These are phyloP conservation scores for Propsilocerus akamusi DNA, from an alignment of 1,140 invertebrate species.

Conservation along the genomic window DNA sequence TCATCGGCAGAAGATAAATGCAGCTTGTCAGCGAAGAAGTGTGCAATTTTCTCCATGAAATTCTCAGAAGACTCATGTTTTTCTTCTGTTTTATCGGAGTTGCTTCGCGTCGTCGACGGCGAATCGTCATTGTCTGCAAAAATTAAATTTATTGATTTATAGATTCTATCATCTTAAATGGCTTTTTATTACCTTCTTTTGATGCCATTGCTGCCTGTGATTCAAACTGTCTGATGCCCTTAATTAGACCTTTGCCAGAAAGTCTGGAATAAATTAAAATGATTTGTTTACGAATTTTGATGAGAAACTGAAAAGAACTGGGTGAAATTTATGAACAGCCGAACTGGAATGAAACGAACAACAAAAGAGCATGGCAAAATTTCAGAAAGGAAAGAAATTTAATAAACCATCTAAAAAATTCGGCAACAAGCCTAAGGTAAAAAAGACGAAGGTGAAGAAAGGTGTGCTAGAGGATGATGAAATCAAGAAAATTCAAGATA, in stretches of 20 bases:
- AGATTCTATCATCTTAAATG: neutral
- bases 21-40: neutral
- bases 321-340: too few species aligned
- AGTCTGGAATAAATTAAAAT: too few species aligned
- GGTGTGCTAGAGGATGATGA: slow-evolving; percentile 32
- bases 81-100: neutral
- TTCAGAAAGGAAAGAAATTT: neutral
- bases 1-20: neutral
- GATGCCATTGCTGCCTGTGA: neutral
- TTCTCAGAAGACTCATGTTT: neutral
- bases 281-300: too few species aligned
- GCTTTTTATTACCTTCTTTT: neutral
- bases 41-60: neutral
- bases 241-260: too few species aligned
- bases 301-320: too few species aligned
- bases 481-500: slow-evolving; percentile 38
- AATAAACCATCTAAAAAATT: neutral
- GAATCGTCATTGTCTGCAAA: neutral
- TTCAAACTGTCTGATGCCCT: neutral
- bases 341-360: too few species aligned
- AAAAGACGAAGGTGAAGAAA: slow-evolving; percentile 20
- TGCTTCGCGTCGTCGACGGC: neutral
- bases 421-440: neutral
- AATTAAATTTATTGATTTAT: neutral
- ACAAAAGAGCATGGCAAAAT: neutral